These are phyloP conservation scores for Turnix velox DNA, from an alignment of 2,113 vertebrate genomes.

Conservation along the genomic window DNA sequence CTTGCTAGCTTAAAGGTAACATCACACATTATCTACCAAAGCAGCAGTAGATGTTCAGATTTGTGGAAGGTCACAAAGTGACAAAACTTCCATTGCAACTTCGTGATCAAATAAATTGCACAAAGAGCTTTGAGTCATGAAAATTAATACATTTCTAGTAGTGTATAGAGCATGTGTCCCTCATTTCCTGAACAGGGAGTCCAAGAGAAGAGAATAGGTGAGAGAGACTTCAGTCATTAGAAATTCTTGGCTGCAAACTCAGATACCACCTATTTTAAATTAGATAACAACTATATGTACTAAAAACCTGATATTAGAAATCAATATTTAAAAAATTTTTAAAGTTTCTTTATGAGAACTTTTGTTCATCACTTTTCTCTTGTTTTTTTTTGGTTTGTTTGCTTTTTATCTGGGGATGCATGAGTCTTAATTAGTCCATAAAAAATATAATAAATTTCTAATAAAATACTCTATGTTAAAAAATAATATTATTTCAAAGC, in stretches of 20 bases:
- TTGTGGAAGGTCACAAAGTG: background rate
- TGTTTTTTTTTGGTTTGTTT: background rate
- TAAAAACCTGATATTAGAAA: background rate
- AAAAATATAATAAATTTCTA: background rate
- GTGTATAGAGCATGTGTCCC: accelerated
- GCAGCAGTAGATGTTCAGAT: background rate
- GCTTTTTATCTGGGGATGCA: background rate
- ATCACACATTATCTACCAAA: background rate
- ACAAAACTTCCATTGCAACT: background rate
- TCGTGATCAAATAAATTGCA: background rate
- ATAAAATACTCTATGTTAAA: background rate
- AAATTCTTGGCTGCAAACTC: background rate
- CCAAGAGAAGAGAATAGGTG: background rate
- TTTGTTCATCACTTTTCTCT: background rate
- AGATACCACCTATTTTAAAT: background rate
- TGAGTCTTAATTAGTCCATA: background rate
- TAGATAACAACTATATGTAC: background rate
- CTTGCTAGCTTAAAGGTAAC: background rate
- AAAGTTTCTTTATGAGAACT: background rate
- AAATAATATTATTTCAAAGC: background rate
- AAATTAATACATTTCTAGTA: background rate
- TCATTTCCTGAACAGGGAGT: background rate
- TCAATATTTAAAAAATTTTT: background rate
- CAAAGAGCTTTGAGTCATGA: background rate
- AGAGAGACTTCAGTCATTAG: background rate